Evolutionary conservation across 2,797 vertebrate genomes (phyloP).

Genomic region (Miichthys miiuy): DNA sequence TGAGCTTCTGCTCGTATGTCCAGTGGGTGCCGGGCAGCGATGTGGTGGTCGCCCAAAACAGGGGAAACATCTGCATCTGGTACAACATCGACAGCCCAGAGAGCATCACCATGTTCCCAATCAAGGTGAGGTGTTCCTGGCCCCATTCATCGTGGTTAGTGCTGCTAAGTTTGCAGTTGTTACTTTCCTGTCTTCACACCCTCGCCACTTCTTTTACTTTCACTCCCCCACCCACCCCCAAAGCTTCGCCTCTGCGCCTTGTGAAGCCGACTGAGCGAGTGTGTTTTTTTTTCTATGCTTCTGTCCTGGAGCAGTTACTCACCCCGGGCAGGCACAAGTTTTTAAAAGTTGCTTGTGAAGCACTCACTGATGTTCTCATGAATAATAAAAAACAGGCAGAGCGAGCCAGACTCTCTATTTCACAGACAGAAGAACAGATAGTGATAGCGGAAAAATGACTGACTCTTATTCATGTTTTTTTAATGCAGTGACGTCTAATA

Average conservation of each 20-base stretch:
- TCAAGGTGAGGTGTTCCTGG: slow-evolving; percentile 88
- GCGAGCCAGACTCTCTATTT: background rate
- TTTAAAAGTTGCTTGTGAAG: slow-evolving; percentile 18
- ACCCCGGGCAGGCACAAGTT: slow-evolving; percentile 12
- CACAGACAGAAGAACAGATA: background rate
- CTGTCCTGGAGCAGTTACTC: slow-evolving; percentile 24
- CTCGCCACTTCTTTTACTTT: background rate
- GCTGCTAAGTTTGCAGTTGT: background rate
- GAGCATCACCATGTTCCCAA: slow-evolving; percentile 92
- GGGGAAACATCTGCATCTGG: slow-evolving; percentile 93
- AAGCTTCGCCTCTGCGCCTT: background rate
- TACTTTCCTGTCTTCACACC: background rate
- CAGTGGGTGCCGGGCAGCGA: slow-evolving; percentile 98
- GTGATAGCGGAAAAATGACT: no score
- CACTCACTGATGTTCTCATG: slow-evolving; percentile 27
- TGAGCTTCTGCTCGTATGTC: slow-evolving; percentile 95
- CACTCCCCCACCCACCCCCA: no score
- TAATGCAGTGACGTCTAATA: background rate
- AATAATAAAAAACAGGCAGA: slow-evolving; percentile 35
- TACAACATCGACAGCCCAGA: slow-evolving; percentile 97
- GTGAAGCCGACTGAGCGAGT: no score
- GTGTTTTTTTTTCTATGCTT: background rate
- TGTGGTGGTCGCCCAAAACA: slow-evolving; percentile 95
- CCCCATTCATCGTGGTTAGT: background rate
- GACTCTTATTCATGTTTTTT: background rate